Base-by-base conservation (phyloP, 2,113 vertebrate genomes). In the Eurystomus gularis region DNA sequence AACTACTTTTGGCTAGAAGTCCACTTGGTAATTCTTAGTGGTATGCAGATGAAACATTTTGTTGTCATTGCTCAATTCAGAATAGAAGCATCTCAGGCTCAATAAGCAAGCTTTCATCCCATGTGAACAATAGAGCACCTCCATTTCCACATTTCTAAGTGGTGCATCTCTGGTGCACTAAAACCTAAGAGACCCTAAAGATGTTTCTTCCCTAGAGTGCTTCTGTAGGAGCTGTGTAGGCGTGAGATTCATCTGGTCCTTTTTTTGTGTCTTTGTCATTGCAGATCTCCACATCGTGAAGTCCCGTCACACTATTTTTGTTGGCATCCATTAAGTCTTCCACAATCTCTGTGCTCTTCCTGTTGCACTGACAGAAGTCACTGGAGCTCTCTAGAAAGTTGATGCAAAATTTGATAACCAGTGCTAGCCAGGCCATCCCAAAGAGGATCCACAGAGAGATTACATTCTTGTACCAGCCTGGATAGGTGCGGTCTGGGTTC, bases 381-480 rank as follows among this genome's bases (percentile, higher is more conserved):
- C 97, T 97, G 54, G 98, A 96, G 10, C 96, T 97, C 96, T 99
- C 99, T 78, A 99, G 95, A 83, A 98, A 96, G 80, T 98, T 98
- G 57, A 99, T 99, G 88, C 97, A 95, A 75, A 99, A 98, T 92
- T 99, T 99, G 97, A 99, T 99, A 72, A 99, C 49, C 54, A 99
- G 94, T 23, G 99, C 98, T 73, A 99, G 97, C 99, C 99, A 99
- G 2, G 99, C 99, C 98, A 99, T 96, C 70, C 99, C 99, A 70
- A 99, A 99, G 92, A 99, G 99, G 95, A 99, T 99, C 99, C 99
- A 99, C 3, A 98, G 95, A 44, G 98, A 98, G 82, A 99, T 96
- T 13, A 99, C 87, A 82, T 98, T 82, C 80, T 98, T 98, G 95
- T 99, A 99, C 99, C 99, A 99, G 37, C 94, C 42, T 2, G 99